Evolutionary conservation across 2,888 invertebrate genomes (phyloP).

Genomic region (Lottia scabra): DNA sequence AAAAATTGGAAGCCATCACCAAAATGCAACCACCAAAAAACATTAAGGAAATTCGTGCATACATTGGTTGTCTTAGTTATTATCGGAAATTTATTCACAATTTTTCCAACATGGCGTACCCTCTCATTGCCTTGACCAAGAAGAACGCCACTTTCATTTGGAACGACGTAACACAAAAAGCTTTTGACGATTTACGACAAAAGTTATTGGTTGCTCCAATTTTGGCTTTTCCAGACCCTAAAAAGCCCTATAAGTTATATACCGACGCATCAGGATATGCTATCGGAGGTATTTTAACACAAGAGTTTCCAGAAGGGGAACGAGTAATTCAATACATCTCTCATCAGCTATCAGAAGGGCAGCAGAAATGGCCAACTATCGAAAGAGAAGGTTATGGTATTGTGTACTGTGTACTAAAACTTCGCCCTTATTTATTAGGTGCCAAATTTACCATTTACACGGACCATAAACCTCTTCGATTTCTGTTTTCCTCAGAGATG

Average conservation of each 20-base stretch:
- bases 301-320: background rate
- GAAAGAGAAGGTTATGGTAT: conserved; percentile 9
- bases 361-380: conserved; percentile 12
- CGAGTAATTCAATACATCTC: conserved; percentile 7
- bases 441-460: too few species aligned
- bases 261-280: conserved; percentile 13
- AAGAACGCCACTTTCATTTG: conserved; percentile 6
- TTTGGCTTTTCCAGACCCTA: conserved; percentile 11
- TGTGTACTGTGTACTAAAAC: too few species aligned
- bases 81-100: background rate
- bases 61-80: background rate
- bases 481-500: conserved; percentile 8
- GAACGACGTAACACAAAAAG: conserved; percentile 6
- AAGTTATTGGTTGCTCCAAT: conserved; percentile 1
- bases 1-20: conserved; percentile 7
- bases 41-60: background rate
- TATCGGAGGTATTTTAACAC: conserved; percentile 11
- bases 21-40: background rate
- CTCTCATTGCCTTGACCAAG: conserved; percentile 6
- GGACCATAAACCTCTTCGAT: conserved; percentile 10
- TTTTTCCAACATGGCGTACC: conserved; percentile 7
- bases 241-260: conserved; percentile 4
- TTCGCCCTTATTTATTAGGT: too few species aligned
- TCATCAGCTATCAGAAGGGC: background rate
- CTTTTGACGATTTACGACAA: conserved; percentile 12